Base-by-base conservation (phyloP, 2,888 invertebrate species). In the Euproctis similis region DNA sequence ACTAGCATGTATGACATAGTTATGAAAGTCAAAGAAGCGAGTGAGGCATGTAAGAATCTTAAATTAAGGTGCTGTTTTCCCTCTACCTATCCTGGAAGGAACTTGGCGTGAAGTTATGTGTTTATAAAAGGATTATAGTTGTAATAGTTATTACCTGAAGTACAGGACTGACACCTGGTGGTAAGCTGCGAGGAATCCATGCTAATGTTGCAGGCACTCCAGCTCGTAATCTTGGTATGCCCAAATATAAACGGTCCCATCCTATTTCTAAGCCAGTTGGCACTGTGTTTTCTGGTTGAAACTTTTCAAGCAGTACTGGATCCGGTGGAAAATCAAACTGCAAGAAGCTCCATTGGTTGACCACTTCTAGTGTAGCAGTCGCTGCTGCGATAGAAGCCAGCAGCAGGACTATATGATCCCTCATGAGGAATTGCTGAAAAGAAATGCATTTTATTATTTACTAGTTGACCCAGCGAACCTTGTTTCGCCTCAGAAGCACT, bases 191-290 rank as follows among this genome's bases (percentile, higher is more conserved):
- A 0, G 92, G 87, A 4, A 94, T 86, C 70, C 87, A 88, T 8
- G 87, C 89, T 4, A 95, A 55, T 0, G 94, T 92, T 0, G 93
- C 91, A 0, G 94, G 89, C 1, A 94, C 90, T 3, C 94, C 94
- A 0, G 88, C 86, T 32, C 92, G 86, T 13, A 94, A 68, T 31
- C 94, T 81, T 0, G 94, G 94, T 7, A 90, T 88, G 1, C 92
- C 89, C n/a, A 95, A 36, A 60, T 93, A 94, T 12, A 94, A 76
- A 36, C 90, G 84, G 51, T 93, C 90, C 71, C 87, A 87, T 2
- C 88, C 87, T 14, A 93, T 78, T 54, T 92, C 93, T 36, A 94
- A 59, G 1, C 94, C 94, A 0, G 94, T 93, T 18, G 92, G 88
- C 3, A 93, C 89, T 0, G 91, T 88, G 65, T 92, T 92, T 58